phyloP scores from a whole-genome alignment of 1,140 invertebrate species.

The Rhopalosiphum maidis region DNA sequence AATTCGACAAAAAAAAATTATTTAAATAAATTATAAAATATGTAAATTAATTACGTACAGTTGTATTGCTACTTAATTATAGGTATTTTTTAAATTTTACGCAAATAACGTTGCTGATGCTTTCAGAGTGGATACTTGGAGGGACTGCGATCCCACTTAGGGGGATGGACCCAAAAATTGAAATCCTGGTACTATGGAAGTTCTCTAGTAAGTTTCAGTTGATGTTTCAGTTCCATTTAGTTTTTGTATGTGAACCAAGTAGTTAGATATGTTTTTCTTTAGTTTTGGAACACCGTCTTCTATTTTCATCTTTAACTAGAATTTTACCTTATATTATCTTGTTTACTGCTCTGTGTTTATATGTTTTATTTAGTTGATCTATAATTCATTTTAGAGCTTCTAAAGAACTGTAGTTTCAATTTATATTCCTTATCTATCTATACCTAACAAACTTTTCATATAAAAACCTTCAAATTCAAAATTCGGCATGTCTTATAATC shows the following conservation, averaged over 20 bases:
- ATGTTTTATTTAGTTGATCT: slow-evolving; percentile 45
- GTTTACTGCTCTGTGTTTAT: slow-evolving; percentile 46
- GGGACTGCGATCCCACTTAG: slow-evolving; percentile 87
- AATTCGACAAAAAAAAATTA: slow-evolving; percentile 1
- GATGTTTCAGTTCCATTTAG: slow-evolving; percentile 56
- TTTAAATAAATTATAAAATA: neutral
- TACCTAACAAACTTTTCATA: neutral
- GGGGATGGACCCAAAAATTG: slow-evolving; percentile 90
- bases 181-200: slow-evolving; percentile 94
- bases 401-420: slow-evolving; percentile 39
- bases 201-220: slow-evolving; percentile 83
- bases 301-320: slow-evolving; percentile 45
- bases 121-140: slow-evolving; percentile 87
- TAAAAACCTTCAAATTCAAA: slow-evolving; percentile 1
- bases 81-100: slow-evolving; percentile 32
- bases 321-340: slow-evolving; percentile 47
- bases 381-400: slow-evolving; percentile 51
- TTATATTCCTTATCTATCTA: slow-evolving; percentile 21
- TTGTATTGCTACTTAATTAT: slow-evolving; percentile 43
- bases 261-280: slow-evolving; percentile 55
- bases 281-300: slow-evolving; percentile 48
- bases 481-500: slow-evolving; percentile 37
- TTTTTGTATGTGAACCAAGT: slow-evolving; percentile 56
- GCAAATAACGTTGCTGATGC: slow-evolving; percentile 52
- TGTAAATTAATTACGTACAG: neutral